Conservation (phyloP, 2,113 vertebrate species). For the Gnathonemus echidnorhynchus region DNA sequence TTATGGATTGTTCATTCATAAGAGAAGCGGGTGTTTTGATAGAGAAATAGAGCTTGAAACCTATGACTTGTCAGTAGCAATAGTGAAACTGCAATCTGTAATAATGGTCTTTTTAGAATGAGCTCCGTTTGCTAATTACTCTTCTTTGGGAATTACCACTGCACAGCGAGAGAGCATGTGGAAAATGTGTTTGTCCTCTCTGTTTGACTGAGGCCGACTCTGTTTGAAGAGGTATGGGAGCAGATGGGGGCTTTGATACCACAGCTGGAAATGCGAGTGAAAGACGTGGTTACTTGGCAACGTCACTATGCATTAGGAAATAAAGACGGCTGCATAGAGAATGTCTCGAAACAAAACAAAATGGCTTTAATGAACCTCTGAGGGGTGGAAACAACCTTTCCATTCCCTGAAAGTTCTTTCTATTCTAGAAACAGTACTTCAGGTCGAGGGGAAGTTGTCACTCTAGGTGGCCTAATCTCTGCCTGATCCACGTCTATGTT, state of each 20-base stretch:
- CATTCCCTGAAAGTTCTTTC: background rate
- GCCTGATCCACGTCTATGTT: background rate
- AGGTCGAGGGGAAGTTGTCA: background rate
- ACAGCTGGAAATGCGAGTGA: background rate
- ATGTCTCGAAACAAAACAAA: background rate
- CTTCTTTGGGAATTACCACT: background rate
- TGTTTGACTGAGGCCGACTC: background rate
- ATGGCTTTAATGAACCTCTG: background rate
- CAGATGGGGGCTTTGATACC: background rate
- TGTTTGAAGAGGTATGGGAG: background rate
- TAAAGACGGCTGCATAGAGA: background rate
- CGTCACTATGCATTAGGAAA: background rate
- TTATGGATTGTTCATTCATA: background rate
- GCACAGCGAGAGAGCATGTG: background rate
- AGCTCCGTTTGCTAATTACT: background rate
- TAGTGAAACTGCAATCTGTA: background rate
- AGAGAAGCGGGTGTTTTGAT: background rate
- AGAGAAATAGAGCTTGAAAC: background rate
- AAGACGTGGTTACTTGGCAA: conserved; percentile 16
- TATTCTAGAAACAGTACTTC: background rate
- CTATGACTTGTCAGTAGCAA: background rate
- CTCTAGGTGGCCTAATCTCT: background rate
- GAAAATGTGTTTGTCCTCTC: background rate
- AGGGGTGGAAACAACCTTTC: background rate
- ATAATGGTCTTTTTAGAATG: background rate